Evolutionary conservation across 2,888 invertebrate genomes (phyloP).

Genomic region (Ennomos erosarius): DNA sequence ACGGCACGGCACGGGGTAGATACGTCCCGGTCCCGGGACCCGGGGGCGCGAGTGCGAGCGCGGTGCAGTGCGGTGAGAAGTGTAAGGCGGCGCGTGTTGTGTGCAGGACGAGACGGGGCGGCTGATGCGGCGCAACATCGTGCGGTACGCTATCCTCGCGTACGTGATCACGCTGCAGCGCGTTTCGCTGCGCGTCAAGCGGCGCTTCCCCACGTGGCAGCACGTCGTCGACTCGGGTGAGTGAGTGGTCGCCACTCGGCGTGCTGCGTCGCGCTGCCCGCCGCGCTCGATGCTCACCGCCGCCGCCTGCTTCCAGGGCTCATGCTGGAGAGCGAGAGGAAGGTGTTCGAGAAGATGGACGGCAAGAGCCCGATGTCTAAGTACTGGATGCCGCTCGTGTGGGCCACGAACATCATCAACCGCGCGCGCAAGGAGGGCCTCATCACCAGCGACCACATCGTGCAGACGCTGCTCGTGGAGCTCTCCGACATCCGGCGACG

Average conservation of each 20-base stretch:
- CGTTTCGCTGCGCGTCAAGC: conserved; percentile 94
- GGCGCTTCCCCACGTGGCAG: conserved; percentile 95
- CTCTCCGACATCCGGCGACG: conserved; percentile 94
- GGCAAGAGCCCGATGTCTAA: conserved; percentile 94
- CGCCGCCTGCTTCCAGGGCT: conserved; percentile 85
- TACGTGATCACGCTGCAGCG: conserved; percentile 95
- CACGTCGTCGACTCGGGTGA: conserved; percentile 96
- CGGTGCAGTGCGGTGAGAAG: neutral
- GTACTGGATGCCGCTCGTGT: conserved; percentile 97
- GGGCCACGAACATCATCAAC: conserved; percentile 97
- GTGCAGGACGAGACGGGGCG: conserved; percentile 94
- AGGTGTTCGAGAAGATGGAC: conserved; percentile 96
- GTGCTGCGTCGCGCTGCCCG: too few relatives aligned
- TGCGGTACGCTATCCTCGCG: conserved; percentile 94
- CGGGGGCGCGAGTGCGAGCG: too few relatives aligned
- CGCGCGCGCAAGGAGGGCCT: conserved; percentile 93
- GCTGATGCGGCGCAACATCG: conserved; percentile 95
- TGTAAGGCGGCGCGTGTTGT: conserved; percentile 26
- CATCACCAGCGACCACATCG: conserved; percentile 95
- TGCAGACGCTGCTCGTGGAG: conserved; percentile 95
- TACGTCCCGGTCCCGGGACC: too few relatives aligned
- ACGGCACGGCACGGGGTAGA: too few relatives aligned
- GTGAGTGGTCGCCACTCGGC: conserved; percentile 9
- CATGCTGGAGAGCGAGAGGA: conserved; percentile 96
- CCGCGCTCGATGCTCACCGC: neutral